These are phyloP conservation scores for Electrophaes corylata DNA, from an alignment of 2,888 invertebrate genomes.

Conservation along the genomic window DNA sequence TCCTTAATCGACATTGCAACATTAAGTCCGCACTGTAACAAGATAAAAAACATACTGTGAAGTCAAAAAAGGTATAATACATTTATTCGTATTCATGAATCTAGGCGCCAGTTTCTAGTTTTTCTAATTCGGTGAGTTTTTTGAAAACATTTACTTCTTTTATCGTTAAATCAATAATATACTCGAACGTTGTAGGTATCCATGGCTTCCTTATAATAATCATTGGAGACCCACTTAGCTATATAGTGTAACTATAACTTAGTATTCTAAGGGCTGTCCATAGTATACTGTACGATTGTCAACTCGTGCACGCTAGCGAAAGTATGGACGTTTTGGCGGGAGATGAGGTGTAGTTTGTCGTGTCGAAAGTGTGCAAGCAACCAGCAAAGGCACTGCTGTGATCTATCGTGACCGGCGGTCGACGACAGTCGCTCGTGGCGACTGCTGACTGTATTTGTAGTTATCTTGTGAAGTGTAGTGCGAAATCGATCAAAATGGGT, in stretches of 20 bases:
- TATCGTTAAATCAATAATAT: neutral
- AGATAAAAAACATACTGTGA: too few species aligned
- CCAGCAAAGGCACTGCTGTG: conserved; percentile 45
- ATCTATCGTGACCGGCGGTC: conserved; percentile 56
- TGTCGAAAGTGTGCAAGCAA: conserved; percentile 37
- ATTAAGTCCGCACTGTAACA: too few species aligned
- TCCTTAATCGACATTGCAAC: too few species aligned
- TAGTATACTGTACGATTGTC: conserved; percentile 21
- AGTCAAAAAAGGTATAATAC: too few species aligned
- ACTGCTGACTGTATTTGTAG: conserved; percentile 41
- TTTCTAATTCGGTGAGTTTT: too few species aligned
- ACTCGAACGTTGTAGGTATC: neutral
- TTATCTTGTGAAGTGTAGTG: conserved; percentile 36
- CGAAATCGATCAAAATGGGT: conserved; percentile 57
- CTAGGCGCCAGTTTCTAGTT: too few species aligned
- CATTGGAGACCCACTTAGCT: neutral
- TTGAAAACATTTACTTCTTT: neutral
- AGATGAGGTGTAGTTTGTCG: conserved; percentile 53
- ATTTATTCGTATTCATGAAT: neutral
- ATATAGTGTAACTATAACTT: neutral
- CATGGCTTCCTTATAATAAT: conserved; percentile 1
- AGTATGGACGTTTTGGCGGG: conserved; percentile 59
- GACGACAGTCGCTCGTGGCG: conserved; percentile 58
- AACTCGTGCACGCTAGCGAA: conserved; percentile 37
- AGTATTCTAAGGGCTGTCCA: neutral